Evolutionary conservation across 1,140 invertebrate genomes (phyloP), one percentile per base, ranked within the genome.

Genomic region (Aphidius gifuensis): DNA sequence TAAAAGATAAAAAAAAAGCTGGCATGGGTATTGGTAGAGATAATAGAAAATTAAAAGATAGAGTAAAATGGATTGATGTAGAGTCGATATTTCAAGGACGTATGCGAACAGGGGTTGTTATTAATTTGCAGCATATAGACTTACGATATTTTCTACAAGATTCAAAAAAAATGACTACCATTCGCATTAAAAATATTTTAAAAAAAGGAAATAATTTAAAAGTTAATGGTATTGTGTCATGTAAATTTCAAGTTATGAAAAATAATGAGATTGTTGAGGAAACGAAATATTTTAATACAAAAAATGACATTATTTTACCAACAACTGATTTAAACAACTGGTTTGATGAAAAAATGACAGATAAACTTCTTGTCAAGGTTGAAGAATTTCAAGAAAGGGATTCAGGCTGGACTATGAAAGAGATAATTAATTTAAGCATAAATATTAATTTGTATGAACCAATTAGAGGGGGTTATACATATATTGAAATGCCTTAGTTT

Each of bases 391-490:
- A 68, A 51, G 59, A 66, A 53, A 55, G 39, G 16, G 60, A 66
- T 39, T 68, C 67, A 9, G 68, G 63, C 0, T 68, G 66, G 66
- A 50, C 58, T 21, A 47, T 67, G 45, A 50, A 11, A 40, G 64
- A 67, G 62, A 65, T 68, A 8, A 58, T 65, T 9, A 64, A 71
- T 59, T 56, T 67, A 40, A 9, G 16, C 4, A 32, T 71, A 7
- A 65, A 65, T 46, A 68, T 69, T 5, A 71, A 66, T 47, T 38
- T 60, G 55, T 67, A 68, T 58, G 53, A 32, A 16, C 66, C 69
- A n/a, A n/a, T 68, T 5, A 9, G 9, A 43, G 67, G 9, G 9
- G 64, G 67, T 9, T 65, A 44, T 4, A 68, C 67, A 6, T 69
- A 47, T 50, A 49, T 51, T 21, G 40, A 60, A 9, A 51, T 68